Percentiles rank a stretch among this genome's conserved stretches.
phyloP scores from a whole-genome alignment of 2,888 invertebrate genomes.

The Chloromyia formosa region DNA sequence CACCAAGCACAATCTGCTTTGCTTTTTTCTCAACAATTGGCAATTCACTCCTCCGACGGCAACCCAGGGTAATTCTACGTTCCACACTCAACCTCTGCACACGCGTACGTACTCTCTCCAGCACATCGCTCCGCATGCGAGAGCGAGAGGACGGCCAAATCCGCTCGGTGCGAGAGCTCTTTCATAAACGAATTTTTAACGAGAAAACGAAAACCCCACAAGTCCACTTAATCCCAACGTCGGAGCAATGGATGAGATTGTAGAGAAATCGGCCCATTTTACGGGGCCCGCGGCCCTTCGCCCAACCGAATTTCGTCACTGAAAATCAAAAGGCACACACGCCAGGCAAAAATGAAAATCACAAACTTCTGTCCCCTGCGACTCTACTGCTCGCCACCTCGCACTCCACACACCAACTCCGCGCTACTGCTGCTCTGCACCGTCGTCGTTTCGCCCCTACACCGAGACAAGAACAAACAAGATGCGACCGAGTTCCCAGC shows the following conservation, averaged over 20 bases:
- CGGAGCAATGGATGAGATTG: not conserved
- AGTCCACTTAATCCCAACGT: not conserved
- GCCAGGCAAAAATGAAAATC: not conserved
- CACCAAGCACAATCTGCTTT: not conserved
- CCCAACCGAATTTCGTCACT: not conserved
- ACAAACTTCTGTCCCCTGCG: conserved; percentile 16
- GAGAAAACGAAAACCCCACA: not conserved
- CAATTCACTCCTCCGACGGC: conserved; percentile 5
- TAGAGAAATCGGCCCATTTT: not conserved
- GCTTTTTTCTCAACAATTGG: too few relatives aligned
- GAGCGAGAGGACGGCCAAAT: not conserved
- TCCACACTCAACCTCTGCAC: not conserved
- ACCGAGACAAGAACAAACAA: conserved; percentile 42
- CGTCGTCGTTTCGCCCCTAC: conserved; percentile 29
- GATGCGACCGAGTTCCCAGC: conserved; percentile 32
- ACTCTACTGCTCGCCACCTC: too few relatives aligned
- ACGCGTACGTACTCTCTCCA: not conserved
- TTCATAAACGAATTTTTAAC: conserved; percentile 1
- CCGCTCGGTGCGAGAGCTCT: not conserved
- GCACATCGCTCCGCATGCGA: not conserved
- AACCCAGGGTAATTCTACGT: not conserved
- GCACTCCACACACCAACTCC: too few relatives aligned
- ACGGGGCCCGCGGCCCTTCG: not conserved
- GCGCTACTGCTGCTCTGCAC: not conserved
- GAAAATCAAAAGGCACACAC: not conserved